These are phyloP conservation scores for Lysandra bellargus DNA, from an alignment of 2,888 invertebrate species.

Conservation along the genomic window DNA sequence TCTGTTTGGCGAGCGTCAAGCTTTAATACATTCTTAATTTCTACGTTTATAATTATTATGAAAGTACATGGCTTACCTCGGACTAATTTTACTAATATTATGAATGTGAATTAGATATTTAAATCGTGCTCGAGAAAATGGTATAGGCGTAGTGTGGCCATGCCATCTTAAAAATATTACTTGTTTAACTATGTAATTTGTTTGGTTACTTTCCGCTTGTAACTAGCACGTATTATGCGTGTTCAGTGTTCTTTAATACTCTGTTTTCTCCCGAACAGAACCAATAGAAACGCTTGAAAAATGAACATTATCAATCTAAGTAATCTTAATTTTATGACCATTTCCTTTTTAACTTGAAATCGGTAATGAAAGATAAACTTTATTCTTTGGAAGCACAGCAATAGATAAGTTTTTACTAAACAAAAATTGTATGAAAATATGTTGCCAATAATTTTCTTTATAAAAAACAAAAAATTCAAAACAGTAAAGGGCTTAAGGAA, in stretches of 20 bases:
- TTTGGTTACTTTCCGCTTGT: constrained; percentile 8
- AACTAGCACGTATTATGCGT: not conserved
- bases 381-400: not conserved
- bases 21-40: too few species aligned
- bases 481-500: not conserved
- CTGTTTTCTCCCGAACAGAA: not conserved
- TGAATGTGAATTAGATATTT: not conserved
- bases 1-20: too few species aligned
- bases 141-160: not conserved
- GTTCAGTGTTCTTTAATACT: not conserved
- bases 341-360: not conserved
- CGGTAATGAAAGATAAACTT: not conserved
- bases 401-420: not conserved
- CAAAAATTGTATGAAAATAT: not conserved
- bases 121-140: not conserved
- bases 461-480: not conserved
- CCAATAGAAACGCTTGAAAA: not conserved
- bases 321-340: not conserved
- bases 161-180: not conserved
- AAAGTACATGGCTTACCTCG: not conserved
- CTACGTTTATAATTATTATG: not conserved
- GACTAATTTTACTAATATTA: not conserved
- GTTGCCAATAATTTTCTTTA: not conserved
- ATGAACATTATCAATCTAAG: not conserved
- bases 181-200: not conserved